Conservation (phyloP, 2,888 invertebrate genomes). For the Macrosiphum euphorbiae region DNA sequence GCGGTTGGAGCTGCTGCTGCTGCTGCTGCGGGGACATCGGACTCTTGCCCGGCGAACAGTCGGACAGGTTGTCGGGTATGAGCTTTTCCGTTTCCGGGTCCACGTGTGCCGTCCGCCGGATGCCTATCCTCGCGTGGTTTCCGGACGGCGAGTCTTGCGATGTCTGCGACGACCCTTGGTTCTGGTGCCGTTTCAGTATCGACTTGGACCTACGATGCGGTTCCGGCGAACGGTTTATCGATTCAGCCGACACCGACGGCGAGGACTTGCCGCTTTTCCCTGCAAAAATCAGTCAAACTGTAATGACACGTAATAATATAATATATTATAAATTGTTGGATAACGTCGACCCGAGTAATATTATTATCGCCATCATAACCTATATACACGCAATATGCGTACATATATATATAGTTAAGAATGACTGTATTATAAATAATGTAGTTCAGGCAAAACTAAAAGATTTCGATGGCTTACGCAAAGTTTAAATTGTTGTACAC, state of each 20-base stretch:
- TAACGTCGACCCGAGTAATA: not conserved
- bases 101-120: conserved; percentile 70
- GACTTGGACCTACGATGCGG: conserved; percentile 80
- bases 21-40: conserved; percentile 70
- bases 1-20: conserved; percentile 66
- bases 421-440: not conserved
- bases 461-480: not conserved
- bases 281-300: conserved; percentile 67
- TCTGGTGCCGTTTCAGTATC: conserved; percentile 82
- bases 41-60: conserved; percentile 71
- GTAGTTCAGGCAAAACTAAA: not conserved
- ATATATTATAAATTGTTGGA: not conserved
- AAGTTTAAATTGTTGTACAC: conserved; percentile 3
- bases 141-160: conserved; percentile 44
- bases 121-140: conserved; percentile 70
- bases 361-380: not conserved
- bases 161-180: conserved; percentile 16
- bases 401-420: not conserved
- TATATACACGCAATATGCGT: not conserved
- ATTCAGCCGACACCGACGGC: conserved; percentile 78
- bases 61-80: conserved; percentile 77
- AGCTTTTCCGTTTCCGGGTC: conserved; percentile 84
- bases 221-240: conserved; percentile 78
- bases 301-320: not conserved
- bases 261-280: conserved; percentile 76